phyloP scores from a whole-genome alignment of 1,140 invertebrate species.

The Drosophila rufa region DNA sequence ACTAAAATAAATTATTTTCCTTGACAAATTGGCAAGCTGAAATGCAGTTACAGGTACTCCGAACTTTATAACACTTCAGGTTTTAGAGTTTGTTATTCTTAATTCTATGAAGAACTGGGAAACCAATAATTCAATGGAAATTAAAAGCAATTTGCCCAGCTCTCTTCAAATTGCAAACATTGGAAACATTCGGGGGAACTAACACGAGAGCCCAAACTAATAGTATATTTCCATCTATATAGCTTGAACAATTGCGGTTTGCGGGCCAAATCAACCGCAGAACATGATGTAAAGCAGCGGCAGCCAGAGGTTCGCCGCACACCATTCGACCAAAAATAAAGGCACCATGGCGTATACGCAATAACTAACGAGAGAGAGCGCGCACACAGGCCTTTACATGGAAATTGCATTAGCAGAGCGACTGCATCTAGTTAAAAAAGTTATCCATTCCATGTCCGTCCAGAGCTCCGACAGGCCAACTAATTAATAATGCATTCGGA shows the following conservation, averaged over 20 bases:
- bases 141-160: constrained; percentile 22
- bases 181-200: not conserved
- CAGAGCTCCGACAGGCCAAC: constrained; percentile 24
- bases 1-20: not conserved
- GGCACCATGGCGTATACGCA: constrained; percentile 57
- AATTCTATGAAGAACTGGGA: not conserved
- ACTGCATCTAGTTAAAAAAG: constrained; percentile 46
- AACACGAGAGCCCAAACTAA: constrained; percentile 3
- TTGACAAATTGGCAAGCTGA: too few species aligned
- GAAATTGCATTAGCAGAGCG: constrained; percentile 61
- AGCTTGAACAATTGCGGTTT: constrained; percentile 33
- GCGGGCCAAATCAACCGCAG: constrained; percentile 33
- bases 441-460: constrained; percentile 21
- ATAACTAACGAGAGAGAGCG: constrained; percentile 25
- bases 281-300: constrained; percentile 35
- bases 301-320: constrained; percentile 35
- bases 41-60: too few species aligned
- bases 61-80: too few species aligned
- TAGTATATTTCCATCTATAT: constrained; percentile 13
- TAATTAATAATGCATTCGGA: constrained; percentile 75
- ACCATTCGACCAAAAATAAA: constrained; percentile 35
- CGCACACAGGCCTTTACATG: constrained; percentile 38
- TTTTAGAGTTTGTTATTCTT: too few species aligned
- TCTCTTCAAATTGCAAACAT: constrained; percentile 13
- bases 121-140: constrained; percentile 18